Percentiles rank a stretch among this genome's conserved stretches.
Evolutionary conservation across 1,140 invertebrate genomes (phyloP).

Genomic region (Drosophila punjabiensis): DNA sequence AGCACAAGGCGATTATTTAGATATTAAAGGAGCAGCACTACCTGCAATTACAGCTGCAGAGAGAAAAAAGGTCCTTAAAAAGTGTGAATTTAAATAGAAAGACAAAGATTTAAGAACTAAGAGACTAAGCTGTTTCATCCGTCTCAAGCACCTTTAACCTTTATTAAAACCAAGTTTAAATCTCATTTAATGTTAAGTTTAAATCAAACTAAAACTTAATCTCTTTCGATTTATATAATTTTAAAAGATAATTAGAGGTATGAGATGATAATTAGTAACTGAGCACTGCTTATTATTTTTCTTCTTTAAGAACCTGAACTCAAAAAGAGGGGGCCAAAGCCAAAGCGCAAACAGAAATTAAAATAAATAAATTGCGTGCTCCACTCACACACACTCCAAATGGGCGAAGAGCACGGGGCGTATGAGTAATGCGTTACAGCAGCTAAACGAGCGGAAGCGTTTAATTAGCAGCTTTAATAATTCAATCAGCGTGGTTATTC

Average conservation of each 20-base stretch:
- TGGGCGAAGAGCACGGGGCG: slow-evolving; percentile 50
- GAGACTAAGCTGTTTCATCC: too few relatives aligned
- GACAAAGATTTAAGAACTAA: too few relatives aligned
- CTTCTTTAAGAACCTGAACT: not conserved
- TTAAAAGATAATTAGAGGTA: not conserved
- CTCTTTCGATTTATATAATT: not conserved
- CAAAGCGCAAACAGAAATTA: slow-evolving; percentile 63
- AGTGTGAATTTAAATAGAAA: not conserved
- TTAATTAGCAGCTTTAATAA: slow-evolving; percentile 82
- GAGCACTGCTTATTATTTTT: not conserved
- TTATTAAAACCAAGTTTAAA: too few relatives aligned
- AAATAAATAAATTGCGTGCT: slow-evolving; percentile 81
- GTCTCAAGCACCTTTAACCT: too few relatives aligned
- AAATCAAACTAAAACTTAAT: not conserved
- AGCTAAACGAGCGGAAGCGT: slow-evolving; percentile 79
- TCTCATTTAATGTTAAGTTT: not conserved
- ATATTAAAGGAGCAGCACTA: slow-evolving; percentile 47
- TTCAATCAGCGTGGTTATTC: slow-evolving; percentile 67
- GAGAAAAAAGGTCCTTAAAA: not conserved
- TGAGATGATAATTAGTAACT: not conserved
- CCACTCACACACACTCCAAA: slow-evolving; percentile 5
- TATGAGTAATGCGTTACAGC: slow-evolving; percentile 64
- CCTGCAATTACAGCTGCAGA: slow-evolving; percentile 30
- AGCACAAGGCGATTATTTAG: slow-evolving; percentile 71
- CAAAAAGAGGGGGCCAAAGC: not conserved